Evolutionary conservation across 2,888 invertebrate species (phyloP), one percentile per base, ranked within the genome.

Genomic region (Drosophila stalkeri): DNA sequence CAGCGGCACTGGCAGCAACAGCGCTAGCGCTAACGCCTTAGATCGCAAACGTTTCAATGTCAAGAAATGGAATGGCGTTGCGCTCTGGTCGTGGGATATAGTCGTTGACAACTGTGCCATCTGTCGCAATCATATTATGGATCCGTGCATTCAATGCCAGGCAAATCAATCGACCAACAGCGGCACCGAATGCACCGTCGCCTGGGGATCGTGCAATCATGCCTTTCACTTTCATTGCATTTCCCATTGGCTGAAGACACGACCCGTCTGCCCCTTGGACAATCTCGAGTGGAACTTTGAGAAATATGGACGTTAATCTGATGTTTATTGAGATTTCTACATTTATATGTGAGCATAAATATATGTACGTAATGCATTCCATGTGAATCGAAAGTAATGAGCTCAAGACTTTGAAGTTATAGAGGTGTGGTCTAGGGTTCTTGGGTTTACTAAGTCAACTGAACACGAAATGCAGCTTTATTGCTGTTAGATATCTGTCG

Each of bases 151-250:
- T 20, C 75, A 80, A 11, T 80, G 82, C 37, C 76, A 82, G 55
- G 70, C 72, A 11, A 70, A 64, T 49, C 47, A 31, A 8, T 8
- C 23, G 43, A 9, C 3, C 11, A 33, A 27, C 37, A 64, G 12
- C n/a, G 35, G 20, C 16, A 39, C 11, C 2, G 56, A 67, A 2
- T 80, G 70, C 68, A 62, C 27, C 31, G 68, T 66, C 14, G 77
- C 77, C 39, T 67, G 68, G 74, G 83, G 81, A 44, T n/a, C 41
- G 1, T 73, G 80, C 54, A 64, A 69, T 59, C 77, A 81, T 35
- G 59, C 56, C 7, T 81, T 74, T 6, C 68, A 74, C 18, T 82
- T 66, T 9, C 80, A 77, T 9, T 82, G 83, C 70, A 80, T 80
- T 20, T 52, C 70, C 8, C 72, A 55, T 9, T 82, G 76, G 75